phyloP scores from a whole-genome alignment of 2,888 invertebrate genomes.

The Aphodius sticticus region DNA sequence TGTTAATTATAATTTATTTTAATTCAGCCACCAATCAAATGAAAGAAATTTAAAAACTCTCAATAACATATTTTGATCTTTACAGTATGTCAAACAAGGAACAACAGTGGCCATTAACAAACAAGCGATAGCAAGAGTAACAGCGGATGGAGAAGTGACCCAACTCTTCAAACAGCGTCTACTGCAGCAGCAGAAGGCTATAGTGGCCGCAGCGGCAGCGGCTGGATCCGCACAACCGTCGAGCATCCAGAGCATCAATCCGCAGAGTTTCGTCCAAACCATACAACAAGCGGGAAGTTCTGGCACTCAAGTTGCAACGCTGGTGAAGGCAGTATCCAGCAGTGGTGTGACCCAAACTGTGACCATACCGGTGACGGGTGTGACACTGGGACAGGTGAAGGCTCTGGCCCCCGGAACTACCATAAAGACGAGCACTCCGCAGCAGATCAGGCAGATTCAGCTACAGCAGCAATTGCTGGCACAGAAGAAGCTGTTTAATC shows the following conservation, averaged over 20 bases:
- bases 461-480: slow-evolving; percentile 66
- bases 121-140: slow-evolving; percentile 56
- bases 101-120: slow-evolving; percentile 56
- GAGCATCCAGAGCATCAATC: slow-evolving; percentile 55
- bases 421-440: slow-evolving; percentile 64
- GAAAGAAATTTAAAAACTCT: neutral
- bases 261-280: slow-evolving; percentile 56
- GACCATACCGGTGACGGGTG: slow-evolving; percentile 64
- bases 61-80: slow-evolving; percentile 7
- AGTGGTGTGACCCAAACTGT: slow-evolving; percentile 59
- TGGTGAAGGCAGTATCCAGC: slow-evolving; percentile 69
- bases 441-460: slow-evolving; percentile 72
- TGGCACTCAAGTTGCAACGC: slow-evolving; percentile 67
- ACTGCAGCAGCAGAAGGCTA: slow-evolving; percentile 53
- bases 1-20: no score
- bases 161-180: slow-evolving; percentile 62
- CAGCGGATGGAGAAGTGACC: slow-evolving; percentile 65
- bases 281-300: slow-evolving; percentile 64
- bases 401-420: slow-evolving; percentile 54
- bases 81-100: slow-evolving; percentile 56
- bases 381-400: slow-evolving; percentile 59
- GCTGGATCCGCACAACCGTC: slow-evolving; percentile 49
- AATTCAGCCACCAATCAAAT: no score
- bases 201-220: slow-evolving; percentile 48
- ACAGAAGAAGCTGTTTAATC: slow-evolving; percentile 66